Evolutionary conservation across 2,888 invertebrate genomes (phyloP), one percentile per base, ranked within the genome.

Genomic region (Melinaea marsaeus): DNA sequence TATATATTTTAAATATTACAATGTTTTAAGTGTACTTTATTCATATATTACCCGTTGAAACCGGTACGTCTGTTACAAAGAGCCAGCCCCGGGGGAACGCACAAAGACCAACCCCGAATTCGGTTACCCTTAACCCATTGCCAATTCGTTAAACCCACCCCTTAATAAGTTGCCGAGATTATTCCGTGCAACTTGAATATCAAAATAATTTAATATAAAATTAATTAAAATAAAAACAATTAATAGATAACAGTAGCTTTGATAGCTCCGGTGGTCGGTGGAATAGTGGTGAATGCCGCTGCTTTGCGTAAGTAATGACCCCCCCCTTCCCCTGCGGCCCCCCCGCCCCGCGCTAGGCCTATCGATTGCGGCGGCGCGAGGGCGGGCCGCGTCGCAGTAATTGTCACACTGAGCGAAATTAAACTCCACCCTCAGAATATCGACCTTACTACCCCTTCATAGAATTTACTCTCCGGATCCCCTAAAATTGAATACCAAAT

Each of bases 311-410:
- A 90, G 85, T 89, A 87, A 88, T 89, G 85, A 85, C 76, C 76
- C 75, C 72, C 71, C 72, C 67, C 75, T 71, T 71, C 73, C 72
- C 67, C 73, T 72, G 85, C 85, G 69, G 85, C 84, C 85, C 81
- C 92, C 92, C 91, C 57, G 92, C 90, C 84, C 93, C 91, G 92
- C 76, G 92, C 93, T 84, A 94, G 94, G 72, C 94, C 94, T 78
- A 94, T 94, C 73, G 94, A 94, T 86, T 94, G 94, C 85, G 94
- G 88, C 84, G 93, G 92, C 79, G 94, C 92, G 84, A 77, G 89
- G 86, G 88, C 87, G 87, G 85, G 87, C 88, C 85, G 86, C 86
- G 86, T 83, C 85, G 86, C 83, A 86, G 87, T 90, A 90, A 90
- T 90, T 90, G 90, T 90, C 90, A 90, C 90, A 88, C 85, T 81